Evolutionary conservation across 1,140 invertebrate genomes (phyloP), one percentile per base, ranked within the genome.

Genomic region (Eriosoma lanigerum): DNA sequence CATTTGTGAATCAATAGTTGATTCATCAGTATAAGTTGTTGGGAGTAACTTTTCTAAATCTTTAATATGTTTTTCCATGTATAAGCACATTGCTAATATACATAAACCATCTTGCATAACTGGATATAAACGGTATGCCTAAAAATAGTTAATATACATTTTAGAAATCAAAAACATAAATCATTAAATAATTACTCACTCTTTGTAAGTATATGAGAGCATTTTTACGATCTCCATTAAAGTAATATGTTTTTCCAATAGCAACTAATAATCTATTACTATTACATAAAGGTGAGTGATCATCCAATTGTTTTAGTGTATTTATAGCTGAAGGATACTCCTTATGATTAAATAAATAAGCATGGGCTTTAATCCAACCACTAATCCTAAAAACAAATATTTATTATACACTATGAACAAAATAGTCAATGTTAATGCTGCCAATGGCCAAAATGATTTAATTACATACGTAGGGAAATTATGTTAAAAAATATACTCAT

Each of bases 301-400:
- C 89, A 82, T 93, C 91, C 13, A 93, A 84, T 17, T 88, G 87
- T 80, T 88, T 88, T 62, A 93, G 89, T 15, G 90, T 88, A 29
- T 86, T 85, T 1, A 92, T 87, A 13, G 92, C 91, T 83, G 88
- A 87, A 56, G 87, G 85, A 83, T 91, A 92, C 83, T 93, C 91
- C 6, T 24, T 58, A 76, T 88, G 87, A 80, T 87, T 87, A 81
- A 90, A 87, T 82, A 92, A 86, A 64, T 89, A 88, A 44, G 89
- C 89, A 81, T 92, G 89, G 1, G 88, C 92, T 85, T 91, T 91
- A 38, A 93, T 90, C 90, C 91, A 93, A 8, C 85, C 86, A 81
- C 89, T 89, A 29, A 93, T 85, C 92, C 92, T 83, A 83, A 48
- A 82, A 80, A 26, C 73, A 81, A 38, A n/a, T n/a, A n/a, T n/a